Evolutionary conservation across 2,888 invertebrate genomes (phyloP), one percentile per base, ranked within the genome.

Genomic region (Troilus luridus): DNA sequence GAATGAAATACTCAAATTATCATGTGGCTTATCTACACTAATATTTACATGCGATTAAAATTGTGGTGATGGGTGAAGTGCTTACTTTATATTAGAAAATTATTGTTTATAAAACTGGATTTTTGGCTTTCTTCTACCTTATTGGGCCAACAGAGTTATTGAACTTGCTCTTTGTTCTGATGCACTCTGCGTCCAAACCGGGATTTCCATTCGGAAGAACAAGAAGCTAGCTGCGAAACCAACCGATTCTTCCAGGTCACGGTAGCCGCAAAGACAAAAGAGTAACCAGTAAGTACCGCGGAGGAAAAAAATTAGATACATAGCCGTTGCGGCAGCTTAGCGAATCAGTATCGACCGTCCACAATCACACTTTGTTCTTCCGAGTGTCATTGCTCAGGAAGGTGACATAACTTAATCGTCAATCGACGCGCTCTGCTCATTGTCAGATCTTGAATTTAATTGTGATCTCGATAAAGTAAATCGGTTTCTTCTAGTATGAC

Each of bases 191-290:
- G 1, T 7, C 8, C 14, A 2, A 2, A 17, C 41, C 17, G 8
- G 41, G 17, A 77, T 77, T 77, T 27, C 17, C 41, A 41, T 77
- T 27, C 17, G 72, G 72, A 77, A 77, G 17, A 41, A 67, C 27
- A 41, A 27, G 72, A 41, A 19, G 14, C 72, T 41, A 7, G 27
- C 41, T 14, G 19, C 27, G 67, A 14, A 24, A 67, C 67, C 12
- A 67, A 67, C n/a, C n/a, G 64, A n/a, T 64, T 27, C 24, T 8
- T 77, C 27, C 9, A 9, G 27, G 72, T 41, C 11, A 41, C 72
- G 27, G 24, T 77, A 24, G 41, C 72, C 72, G 41, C 72, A 77
- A 17, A 77, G 72, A 77, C 72, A 77, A 77, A 62, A 41, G 72
- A 41, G 17, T 77, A 77, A 6, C 72, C 72, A 77, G 41, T 77